Evolutionary conservation across 2,888 invertebrate species (phyloP), one percentile per base, ranked within the genome.

Genomic region (Exocentrus adspersus): DNA sequence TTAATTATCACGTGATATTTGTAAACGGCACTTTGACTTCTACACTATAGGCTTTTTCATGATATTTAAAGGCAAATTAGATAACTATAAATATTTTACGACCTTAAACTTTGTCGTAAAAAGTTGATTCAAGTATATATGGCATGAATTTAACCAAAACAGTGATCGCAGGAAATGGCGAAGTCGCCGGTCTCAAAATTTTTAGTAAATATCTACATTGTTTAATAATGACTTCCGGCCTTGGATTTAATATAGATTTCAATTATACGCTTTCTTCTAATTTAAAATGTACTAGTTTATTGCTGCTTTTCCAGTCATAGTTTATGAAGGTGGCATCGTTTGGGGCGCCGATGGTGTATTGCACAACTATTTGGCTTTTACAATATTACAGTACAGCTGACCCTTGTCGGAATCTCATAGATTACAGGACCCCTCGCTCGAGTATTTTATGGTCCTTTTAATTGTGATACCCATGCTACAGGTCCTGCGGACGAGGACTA

Each of bases 301-400:
- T 64, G 60, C 28, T 30, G 42, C 20, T 42, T 16, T 53, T 57
- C 51, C 30, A 43, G 24, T 64, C 63, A 64, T 68, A 63, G 63
- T 71, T 71, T 69, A 71, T 69, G 65, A 67, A 61, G 43, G 54
- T 53, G 62, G 60, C 53, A 67, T 45, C 50, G 43, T 63, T 54
- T 37, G 61, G 48, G 59, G 32, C 51, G 56, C 42, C 62, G 30
- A 17, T 30, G 60, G 56, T 42, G 37, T 45, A 45, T 41, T 50
- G 57, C 61, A 50, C 62, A 72, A 74, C 72, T 72, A 72, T 75
- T 72, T 70, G 71, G 69, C 65, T 72, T 72, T 71, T 70, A 67
- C 68, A 68, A 71, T 72, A n/a, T n/a, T n/a, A n/a, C n/a, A n/a
- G n/a, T 72, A 72, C 70, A 62, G 64, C 72, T 65, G 72, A 72